Conservation (phyloP, 1,140 invertebrate species). For the Antheraea pernyi region DNA sequence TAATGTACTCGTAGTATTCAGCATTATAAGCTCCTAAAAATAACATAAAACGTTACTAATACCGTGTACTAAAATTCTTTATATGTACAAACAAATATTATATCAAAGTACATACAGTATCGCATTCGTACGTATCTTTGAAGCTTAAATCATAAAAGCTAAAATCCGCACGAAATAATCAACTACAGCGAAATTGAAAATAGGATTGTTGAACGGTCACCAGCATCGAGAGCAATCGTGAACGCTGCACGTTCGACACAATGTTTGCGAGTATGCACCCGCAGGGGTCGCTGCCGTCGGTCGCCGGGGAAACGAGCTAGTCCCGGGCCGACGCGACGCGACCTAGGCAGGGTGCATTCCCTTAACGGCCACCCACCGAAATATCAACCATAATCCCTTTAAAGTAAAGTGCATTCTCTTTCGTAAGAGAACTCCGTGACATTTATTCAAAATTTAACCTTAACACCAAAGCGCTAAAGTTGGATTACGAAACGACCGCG, state of each 20-base stretch:
- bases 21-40: too few relatives aligned
- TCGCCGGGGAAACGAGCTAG: slow-evolving; percentile 62
- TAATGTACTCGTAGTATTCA: too few relatives aligned
- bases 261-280: slow-evolving; percentile 52
- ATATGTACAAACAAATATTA: too few relatives aligned
- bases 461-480: slow-evolving; percentile 7
- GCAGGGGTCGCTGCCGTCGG: slow-evolving; percentile 32
- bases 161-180: too few relatives aligned
- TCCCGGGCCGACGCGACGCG: slow-evolving; percentile 53
- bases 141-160: too few relatives aligned
- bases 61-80: too few relatives aligned
- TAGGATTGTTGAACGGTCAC: background rate
- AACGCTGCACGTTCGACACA: slow-evolving; percentile 30
- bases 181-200: slow-evolving; percentile 10
- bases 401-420: background rate
- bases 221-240: slow-evolving; percentile 9
- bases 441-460: background rate
- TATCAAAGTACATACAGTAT: too few relatives aligned
- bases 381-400: slow-evolving; percentile 25
- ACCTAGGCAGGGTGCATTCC: slow-evolving; percentile 14
- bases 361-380: slow-evolving; percentile 6
- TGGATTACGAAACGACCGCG: background rate
- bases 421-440: background rate
- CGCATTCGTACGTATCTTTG: too few relatives aligned
- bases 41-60: too few relatives aligned